Evolutionary conservation across 2,113 vertebrate species (phyloP), one percentile per base, ranked within the genome.

Genomic region (Corydoras maculifer): DNA sequence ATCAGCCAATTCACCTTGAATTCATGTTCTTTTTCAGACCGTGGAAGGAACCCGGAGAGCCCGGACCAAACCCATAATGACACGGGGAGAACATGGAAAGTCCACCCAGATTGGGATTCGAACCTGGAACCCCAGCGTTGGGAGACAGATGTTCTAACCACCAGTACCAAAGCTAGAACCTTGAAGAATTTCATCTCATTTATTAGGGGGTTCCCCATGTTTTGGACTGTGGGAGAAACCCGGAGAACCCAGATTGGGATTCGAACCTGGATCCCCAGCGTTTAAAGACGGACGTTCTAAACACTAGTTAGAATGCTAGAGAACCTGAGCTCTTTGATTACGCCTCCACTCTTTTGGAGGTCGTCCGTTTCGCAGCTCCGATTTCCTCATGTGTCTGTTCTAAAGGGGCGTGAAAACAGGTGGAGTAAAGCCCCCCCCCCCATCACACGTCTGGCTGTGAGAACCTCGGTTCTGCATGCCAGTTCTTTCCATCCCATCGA

Each of bases 381-480:
- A 10, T 35, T 55, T 55, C 6, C 50, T 5, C 30, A 8, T 8
- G 30, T 50, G 30, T 53, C 8, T 2, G 3, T 65, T 51, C 18
- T 25, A 30, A 65, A 53, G 8, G 49, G 3, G 25, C 63, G 14
- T 65, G 29, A 68, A 68, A 35, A 9, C 29, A 6, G 51, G 29
- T 35, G 65, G 30, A 55, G 9, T 4, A 12, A 35, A 67, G 8
- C 65, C 13, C 50, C 29, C 30, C 55, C 13, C 50, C 29, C 30
- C 55, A 11, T 35, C 29, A 29, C n/a, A 0, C 12, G 31, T 55
- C 65, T 10, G 14, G 29, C 51, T 66, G 62, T 51, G 48, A 73
- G 71, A 58, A 48, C n/a, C 29, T 29, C 62, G 55, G 57, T 43
- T 70, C 57, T 32, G 57, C 69, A 54, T 51, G 57, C 67, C 58